Evolutionary conservation across 2,797 vertebrate species (phyloP).

Genomic region (Gymnothorax reevesii): DNA sequence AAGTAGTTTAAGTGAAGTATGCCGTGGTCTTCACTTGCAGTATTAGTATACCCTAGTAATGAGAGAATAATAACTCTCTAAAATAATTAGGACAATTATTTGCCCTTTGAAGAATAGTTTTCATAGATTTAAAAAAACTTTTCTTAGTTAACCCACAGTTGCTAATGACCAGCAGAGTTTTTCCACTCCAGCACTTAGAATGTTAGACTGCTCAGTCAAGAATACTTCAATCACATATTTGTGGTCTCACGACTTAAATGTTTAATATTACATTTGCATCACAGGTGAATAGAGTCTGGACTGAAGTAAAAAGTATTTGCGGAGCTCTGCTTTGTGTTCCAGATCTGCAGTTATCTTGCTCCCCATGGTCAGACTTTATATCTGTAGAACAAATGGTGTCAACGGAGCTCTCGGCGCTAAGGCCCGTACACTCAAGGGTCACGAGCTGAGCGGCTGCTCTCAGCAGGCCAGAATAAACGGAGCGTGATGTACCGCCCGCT

Average conservation of each 20-base stretch:
- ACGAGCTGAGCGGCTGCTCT: conserved; percentile 80
- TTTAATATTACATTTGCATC: not conserved
- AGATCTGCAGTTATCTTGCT: not conserved
- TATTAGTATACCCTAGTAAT: not conserved
- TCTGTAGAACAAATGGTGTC: conserved; percentile 27
- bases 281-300: no score
- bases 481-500: conserved; percentile 86
- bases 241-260: no score
- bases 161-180: no score
- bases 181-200: no score
- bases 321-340: no score
- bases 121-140: no score
- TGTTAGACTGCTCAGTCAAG: no score
- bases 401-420: conserved; percentile 64
- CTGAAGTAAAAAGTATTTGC: no score
- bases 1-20: not conserved
- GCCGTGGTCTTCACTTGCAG: not conserved
- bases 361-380: conserved; percentile 6
- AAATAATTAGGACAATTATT: not conserved
- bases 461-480: conserved; percentile 89
- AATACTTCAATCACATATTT: no score
- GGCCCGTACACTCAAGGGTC: conserved; percentile 83
- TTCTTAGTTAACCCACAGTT: no score
- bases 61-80: not conserved
- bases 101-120: no score